phyloP scores from a whole-genome alignment of 2,888 invertebrate genomes.

The Pachliopta kotzebuea region DNA sequence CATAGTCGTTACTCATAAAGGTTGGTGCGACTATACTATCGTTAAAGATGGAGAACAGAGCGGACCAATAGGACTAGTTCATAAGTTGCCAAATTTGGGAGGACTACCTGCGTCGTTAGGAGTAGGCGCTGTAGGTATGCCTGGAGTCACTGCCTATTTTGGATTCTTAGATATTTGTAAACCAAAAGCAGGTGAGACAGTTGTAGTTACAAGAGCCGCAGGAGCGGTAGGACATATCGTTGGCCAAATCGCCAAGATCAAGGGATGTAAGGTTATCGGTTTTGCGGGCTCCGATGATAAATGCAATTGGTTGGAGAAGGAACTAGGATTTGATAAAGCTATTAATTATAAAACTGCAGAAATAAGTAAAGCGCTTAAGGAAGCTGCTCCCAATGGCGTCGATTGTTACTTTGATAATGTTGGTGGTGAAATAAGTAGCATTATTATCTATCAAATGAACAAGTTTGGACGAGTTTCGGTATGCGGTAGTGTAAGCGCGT shows the following conservation, averaged over 20 bases:
- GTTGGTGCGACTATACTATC: conserved; percentile 70
- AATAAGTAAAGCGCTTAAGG: conserved; percentile 71
- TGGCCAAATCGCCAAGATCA: conserved; percentile 86
- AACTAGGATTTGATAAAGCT: conserved; percentile 83
- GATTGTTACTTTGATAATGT: conserved; percentile 89
- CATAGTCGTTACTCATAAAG: conserved; percentile 77
- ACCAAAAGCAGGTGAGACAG: conserved; percentile 83
- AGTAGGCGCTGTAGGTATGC: conserved; percentile 82
- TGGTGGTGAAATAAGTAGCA: conserved; percentile 81
- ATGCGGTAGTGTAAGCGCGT: conserved; percentile 58
- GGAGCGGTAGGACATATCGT: conserved; percentile 87
- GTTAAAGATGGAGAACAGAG: conserved; percentile 39
- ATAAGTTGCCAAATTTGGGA: conserved; percentile 72
- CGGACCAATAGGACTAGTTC: conserved; percentile 27
- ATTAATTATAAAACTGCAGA: conserved; percentile 85
- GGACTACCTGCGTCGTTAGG: conserved; percentile 69
- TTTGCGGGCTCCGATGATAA: conserved; percentile 85
- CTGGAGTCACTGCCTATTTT: conserved; percentile 85
- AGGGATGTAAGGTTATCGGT: conserved; percentile 81
- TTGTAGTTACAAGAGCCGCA: conserved; percentile 84
- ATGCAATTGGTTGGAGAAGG: conserved; percentile 82
- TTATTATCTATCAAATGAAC: conserved; percentile 81
- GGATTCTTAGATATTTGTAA: conserved; percentile 83
- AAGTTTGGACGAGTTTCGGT: conserved; percentile 43
- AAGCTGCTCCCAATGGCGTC: conserved; percentile 83